Base-by-base conservation (phyloP, 2,888 invertebrate genomes). In the Drosophila silvestris region DNA sequence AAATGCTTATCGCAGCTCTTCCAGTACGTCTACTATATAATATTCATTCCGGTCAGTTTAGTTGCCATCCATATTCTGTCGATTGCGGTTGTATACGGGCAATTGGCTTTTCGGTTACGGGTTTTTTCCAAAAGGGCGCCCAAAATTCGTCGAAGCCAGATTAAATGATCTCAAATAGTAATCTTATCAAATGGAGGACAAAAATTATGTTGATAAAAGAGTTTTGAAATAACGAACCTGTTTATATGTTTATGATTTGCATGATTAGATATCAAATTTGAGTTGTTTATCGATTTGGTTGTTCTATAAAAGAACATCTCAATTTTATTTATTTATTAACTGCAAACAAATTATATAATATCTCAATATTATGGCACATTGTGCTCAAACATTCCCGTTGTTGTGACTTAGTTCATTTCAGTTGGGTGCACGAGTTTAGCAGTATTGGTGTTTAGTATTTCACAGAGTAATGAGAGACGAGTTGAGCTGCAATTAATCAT, bases 381-480 rank as follows among this genome's bases (percentile, higher is more conserved):
- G 37, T 33, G 32, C 28, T 16, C 26, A 51, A 60, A 19, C 37
- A 16, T 47, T 44, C 14, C 5, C 19, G 26, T 16, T 12, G 6
- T 14, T 19, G 2, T 7, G 30, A 33, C 19, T 39, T 32, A 33
- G n/a, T 41, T 30, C 7, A 39, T 16, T 52, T 30, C 2, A 50
- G 12, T 50, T 72, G 14, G 14, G 28, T 30, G 35, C n/a, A 39
- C 22, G 19, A 12, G 28, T 39, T 35, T 9, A 39, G 54, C 78
- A 78, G 76, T 76, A 10, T 41, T 9, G 57, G 41, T 26, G 57
- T 52, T 22, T 64, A 32, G 60, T 53, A 28, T 64, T 74, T 5
- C 54, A n/a, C 12, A 14, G 28, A 6, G 52, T 50, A 69, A 77
- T 60, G 54, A 28, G 54, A 65, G 28, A 41, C 14, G 35, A 16